A percentile compares a stretch with the other conserved stretches of the same genome.
These are phyloP conservation scores for Drosophila sordidula DNA, from an alignment of 2,888 invertebrate genomes.

Conservation along the genomic window DNA sequence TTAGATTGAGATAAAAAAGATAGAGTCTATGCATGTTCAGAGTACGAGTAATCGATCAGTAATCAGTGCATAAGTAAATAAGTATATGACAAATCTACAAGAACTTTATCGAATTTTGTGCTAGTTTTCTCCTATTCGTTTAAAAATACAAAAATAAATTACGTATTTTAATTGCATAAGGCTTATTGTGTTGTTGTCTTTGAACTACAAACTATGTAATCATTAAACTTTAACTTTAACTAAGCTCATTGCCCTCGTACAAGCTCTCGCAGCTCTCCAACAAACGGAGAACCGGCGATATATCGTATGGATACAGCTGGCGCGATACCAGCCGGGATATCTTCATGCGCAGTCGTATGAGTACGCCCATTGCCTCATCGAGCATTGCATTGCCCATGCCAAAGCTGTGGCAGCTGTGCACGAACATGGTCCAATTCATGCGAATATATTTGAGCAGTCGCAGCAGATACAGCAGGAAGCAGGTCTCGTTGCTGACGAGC, in stretches of 20 bases:
- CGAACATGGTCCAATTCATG: constrained; percentile 93
- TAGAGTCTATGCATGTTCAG: constrained; percentile 53
- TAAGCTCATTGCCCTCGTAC: constrained; percentile 93
- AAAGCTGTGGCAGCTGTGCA: constrained; percentile 89
- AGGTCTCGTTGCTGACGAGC: constrained; percentile 95
- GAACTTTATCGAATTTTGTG: constrained; percentile 55
- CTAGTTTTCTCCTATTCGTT: constrained; percentile 51
- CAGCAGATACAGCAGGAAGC: constrained; percentile 93
- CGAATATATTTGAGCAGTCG: constrained; percentile 93
- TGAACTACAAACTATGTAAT: background rate
- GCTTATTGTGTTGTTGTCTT: constrained; percentile 17
- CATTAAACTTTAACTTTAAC: constrained; percentile 84
- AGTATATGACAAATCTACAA: constrained; percentile 52
- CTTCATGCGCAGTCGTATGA: constrained; percentile 91
- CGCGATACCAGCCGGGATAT: constrained; percentile 93
- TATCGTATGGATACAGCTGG: constrained; percentile 95
- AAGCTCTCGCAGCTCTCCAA: constrained; percentile 93
- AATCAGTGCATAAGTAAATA: constrained; percentile 35
- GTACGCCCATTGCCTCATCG: constrained; percentile 93
- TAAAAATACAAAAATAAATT: constrained; percentile 71
- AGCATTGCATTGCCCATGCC: constrained; percentile 87
- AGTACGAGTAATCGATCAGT: constrained; percentile 47
- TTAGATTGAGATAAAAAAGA: constrained; percentile 47
- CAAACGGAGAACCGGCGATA: constrained; percentile 93
- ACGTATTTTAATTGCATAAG: constrained; percentile 75